These are phyloP conservation scores for Ceratosolen solmsi DNA, from an alignment of 1,140 invertebrate species.

Conservation along the genomic window DNA sequence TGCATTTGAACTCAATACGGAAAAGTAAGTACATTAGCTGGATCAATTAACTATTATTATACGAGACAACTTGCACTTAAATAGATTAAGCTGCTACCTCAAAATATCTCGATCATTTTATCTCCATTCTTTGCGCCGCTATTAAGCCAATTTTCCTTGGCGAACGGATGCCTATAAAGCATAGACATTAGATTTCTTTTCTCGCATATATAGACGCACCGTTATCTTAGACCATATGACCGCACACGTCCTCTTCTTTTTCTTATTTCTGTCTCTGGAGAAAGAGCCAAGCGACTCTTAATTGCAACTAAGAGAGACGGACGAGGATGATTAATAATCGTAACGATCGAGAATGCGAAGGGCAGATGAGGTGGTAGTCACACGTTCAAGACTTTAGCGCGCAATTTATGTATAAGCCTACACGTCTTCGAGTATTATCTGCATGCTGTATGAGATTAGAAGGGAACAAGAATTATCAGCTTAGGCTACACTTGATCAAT, in stretches of 20 bases:
- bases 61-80: conserved; percentile 4
- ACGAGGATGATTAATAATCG: conserved; percentile 42
- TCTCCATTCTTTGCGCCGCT: not conserved
- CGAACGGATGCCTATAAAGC: not conserved
- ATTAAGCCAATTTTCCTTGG: not conserved
- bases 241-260: not conserved
- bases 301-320: conserved; percentile 12
- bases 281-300: conserved; percentile 21
- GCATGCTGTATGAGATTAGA: conserved; percentile 40
- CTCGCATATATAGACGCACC: not conserved
- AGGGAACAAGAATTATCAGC: conserved; percentile 12
- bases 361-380: conserved; percentile 11
- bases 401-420: conserved; percentile 27
- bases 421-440: conserved; percentile 10
- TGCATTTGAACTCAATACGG: not conserved
- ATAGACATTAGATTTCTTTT: conserved; percentile 13
- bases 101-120: not conserved
- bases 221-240: conserved; percentile 4
- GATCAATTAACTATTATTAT: conserved; percentile 36
- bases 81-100: conserved; percentile 3
- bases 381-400: conserved; percentile 3
- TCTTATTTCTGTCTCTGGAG: not conserved
- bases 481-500: not conserved
- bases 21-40: not conserved
- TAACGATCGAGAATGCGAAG: conserved; percentile 46